These are phyloP conservation scores for Morelia viridis DNA, from an alignment of 2,797 vertebrate genomes.

Conservation along the genomic window DNA sequence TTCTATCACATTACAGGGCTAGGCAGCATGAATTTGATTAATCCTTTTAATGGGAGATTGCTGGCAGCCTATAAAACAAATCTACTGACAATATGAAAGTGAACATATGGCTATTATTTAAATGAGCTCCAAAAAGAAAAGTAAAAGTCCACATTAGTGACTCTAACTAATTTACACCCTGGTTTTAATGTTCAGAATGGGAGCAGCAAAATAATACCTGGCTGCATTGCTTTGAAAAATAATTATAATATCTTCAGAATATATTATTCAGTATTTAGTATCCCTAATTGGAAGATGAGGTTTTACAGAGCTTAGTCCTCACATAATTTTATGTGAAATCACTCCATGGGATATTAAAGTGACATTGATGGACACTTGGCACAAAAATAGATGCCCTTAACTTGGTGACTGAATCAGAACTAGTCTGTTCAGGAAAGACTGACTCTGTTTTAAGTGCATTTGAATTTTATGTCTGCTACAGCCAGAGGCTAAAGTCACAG, in stretches of 20 bases:
- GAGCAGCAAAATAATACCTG: background rate
- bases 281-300: background rate
- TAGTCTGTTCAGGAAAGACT: background rate
- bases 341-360: slow-evolving; percentile 2
- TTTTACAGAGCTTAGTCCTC: slow-evolving; percentile 14
- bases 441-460: background rate
- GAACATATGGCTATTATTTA: background rate
- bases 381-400: background rate
- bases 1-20: background rate
- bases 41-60: background rate
- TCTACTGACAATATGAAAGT: background rate
- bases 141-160: background rate
- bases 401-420: slow-evolving; percentile 2
- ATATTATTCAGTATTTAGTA: background rate
- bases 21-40: background rate
- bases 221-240: background rate
- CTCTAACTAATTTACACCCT: background rate
- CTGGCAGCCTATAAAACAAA: background rate
- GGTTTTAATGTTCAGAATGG: background rate
- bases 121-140: slow-evolving; percentile 2
- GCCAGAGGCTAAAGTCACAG: background rate
- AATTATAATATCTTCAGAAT: background rate
- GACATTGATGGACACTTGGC: slow-evolving; percentile 22
- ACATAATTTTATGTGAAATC: slow-evolving; percentile 20
- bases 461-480: background rate